Conservation (phyloP, 1,140 invertebrate genomes). For the Lamellibrachia luymesi region DNA sequence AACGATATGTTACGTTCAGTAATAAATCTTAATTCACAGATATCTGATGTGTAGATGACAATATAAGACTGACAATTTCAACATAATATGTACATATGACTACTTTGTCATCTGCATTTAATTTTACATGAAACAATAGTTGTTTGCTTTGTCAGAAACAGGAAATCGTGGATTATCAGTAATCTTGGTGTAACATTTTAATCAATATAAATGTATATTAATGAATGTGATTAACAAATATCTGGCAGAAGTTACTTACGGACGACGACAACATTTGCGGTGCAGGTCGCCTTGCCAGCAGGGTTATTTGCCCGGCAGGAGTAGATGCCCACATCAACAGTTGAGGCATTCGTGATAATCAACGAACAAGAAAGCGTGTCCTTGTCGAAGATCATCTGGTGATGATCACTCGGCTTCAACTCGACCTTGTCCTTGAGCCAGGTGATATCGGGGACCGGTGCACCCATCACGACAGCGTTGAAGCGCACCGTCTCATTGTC, state of each 20-base stretch:
- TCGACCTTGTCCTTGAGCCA: slow-evolving; percentile 36
- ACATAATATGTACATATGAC: background rate
- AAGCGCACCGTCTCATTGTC: slow-evolving; percentile 77
- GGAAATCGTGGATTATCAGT: background rate
- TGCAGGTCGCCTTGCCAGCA: slow-evolving; percentile 80
- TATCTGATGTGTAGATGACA: background rate
- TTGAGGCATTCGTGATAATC: slow-evolving; percentile 76
- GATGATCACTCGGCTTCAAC: slow-evolving; percentile 13
- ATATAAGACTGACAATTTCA: background rate
- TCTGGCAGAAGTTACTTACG: slow-evolving; percentile 26
- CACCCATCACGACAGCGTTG: slow-evolving; percentile 63
- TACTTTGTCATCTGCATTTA: background rate
- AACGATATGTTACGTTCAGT: background rate
- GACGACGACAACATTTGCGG: slow-evolving; percentile 85
- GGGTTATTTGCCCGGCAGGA: slow-evolving; percentile 88
- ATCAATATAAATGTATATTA: background rate
- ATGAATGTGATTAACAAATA: background rate
- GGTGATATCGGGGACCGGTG: slow-evolving; percentile 31
- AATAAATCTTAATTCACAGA: background rate
- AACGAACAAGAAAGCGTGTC: slow-evolving; percentile 51
- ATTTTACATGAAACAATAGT: background rate
- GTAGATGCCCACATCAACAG: slow-evolving; percentile 90
- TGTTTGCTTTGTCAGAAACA: background rate
- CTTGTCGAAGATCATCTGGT: slow-evolving; percentile 17
- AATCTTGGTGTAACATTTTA: background rate